Base-by-base conservation (phyloP, 2,888 invertebrate genomes). In the Cyclophora punctaria region DNA sequence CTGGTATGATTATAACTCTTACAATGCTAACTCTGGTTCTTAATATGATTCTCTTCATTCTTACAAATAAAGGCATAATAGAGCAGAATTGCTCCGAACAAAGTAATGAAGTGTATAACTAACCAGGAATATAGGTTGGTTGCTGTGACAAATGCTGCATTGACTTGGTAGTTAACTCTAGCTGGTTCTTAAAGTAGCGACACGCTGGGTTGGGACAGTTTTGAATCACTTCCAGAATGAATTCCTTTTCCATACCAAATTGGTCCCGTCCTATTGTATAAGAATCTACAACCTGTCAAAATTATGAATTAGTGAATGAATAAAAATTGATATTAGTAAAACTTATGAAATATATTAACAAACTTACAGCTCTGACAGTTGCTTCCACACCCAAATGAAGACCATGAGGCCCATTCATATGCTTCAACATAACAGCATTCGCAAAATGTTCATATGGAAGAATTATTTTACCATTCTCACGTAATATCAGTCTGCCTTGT, bases 201-300 rank as follows among this genome's bases (percentile, higher is more conserved):
- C 96, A 96, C 7, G 95, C 95, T 5, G 95, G 95, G 78, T 95
- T 95, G 0, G 96, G 95, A 66, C 96, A 96, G 63, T 95, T 95
- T 73, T 96, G 95, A 7, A 96, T 95, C 35, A 96, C 95, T 80
- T 96, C 96, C 49, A 96, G 90, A 47, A 96, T 95, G 67, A 96
- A 96, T 69, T 96, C 96, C 67, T 96, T 95, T 74, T 96, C 96
- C 95, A 96, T 96, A 47, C 95, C 95, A 83, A 94, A 94, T 72
- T 93, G 93, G 71, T 95, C 94, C 52, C 94, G 85, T 5, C 94
- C 94, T 73, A 95, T 95, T 57, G 95, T 95, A 65, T 95, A 96
- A 2, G 95, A 95, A 73, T 96, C 95, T 82, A 95, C 94, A 37
- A 94, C 92, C 92, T 92, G 59, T 48, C 61, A 56, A 34, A 45